Evolutionary conservation across 2,888 invertebrate genomes (phyloP), one percentile per base, ranked within the genome.

Genomic region (Latheticus oryzae): DNA sequence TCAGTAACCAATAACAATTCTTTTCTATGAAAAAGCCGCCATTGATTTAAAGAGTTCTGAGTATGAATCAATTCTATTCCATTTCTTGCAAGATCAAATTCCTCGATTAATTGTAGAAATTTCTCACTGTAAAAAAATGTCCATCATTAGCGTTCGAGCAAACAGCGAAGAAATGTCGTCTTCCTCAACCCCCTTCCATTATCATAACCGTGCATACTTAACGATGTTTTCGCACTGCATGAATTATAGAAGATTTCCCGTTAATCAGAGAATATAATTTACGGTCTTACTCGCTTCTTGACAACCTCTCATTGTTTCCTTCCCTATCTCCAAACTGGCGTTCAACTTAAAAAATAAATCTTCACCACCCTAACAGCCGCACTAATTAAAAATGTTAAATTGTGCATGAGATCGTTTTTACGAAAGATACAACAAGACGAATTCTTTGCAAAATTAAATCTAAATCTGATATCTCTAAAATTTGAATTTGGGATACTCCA

Each of bases 321-420:
- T 65, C 68, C 67, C 68, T 63, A 60, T 66, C 67, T 63, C 55
- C 47, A 52, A 51, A 56, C 45, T 47, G 55, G 56, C 63, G 59
- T 68, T 67, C 63, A 65, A 71, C 68, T 69, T 65, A 64, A 68
- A 66, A 66, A 67, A 73, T 74, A 76, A 75, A 76, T 75, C 75
- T 75, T 75, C 54, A 68, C 74, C 71, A 68, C 72, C 64, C 68
- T 56, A 61, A 37, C 11, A 12, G 17, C 33, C 59, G 61, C 70
- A 71, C 76, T 77, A 77, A 77, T 77, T 77, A 77, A 77, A 76
- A 76, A 76, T 76, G 76, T 75, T 77, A 76, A 77, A 77, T 77
- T 77, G 77, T 71, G 73, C 74, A 75, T 75, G 71, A 75, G 74
- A 74, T 69, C n/a, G n/a, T n/a, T n/a, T n/a, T n/a, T n/a, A n/a